Evolutionary conservation across 2,797 vertebrate genomes (phyloP).

Genomic region (Halcyon leucocephala): DNA sequence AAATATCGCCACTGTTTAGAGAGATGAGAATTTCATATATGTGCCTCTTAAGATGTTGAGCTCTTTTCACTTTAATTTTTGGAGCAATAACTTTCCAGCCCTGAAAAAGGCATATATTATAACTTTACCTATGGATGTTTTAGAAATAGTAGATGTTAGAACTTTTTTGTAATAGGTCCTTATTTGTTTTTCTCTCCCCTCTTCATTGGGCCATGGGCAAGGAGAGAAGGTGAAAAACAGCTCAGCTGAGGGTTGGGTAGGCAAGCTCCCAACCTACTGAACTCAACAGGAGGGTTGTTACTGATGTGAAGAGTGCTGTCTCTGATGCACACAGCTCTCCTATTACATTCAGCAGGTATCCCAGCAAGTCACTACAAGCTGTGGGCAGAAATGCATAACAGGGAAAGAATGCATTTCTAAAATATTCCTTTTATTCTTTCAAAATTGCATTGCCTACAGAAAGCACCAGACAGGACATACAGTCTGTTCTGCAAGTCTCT

Average conservation of each 20-base stretch:
- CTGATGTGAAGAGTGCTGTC: neutral
- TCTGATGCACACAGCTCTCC: neutral
- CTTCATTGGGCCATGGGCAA: neutral
- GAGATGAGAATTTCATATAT: neutral
- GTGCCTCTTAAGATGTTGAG: neutral
- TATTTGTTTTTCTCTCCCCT: slow-evolving; percentile 4
- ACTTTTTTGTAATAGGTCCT: neutral
- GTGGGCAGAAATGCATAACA: slow-evolving; percentile 7
- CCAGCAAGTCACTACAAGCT: slow-evolving; percentile 1
- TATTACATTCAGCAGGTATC: neutral
- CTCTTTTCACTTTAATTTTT: neutral
- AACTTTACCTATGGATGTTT: neutral
- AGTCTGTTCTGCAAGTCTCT: neutral
- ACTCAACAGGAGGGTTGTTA: neutral
- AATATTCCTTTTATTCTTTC: neutral
- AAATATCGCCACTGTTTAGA: neutral
- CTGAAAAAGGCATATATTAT: neutral
- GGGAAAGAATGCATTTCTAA: neutral
- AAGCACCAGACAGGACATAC: neutral
- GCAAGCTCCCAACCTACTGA: neutral
- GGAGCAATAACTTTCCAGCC: neutral
- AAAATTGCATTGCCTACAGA: neutral
- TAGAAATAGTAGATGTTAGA: neutral
- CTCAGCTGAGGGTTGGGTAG: neutral
- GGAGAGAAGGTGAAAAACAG: slow-evolving; percentile 10